phyloP scores from a whole-genome alignment of 2,113 vertebrate genomes.

The Neomonachus schauinslandi region DNA sequence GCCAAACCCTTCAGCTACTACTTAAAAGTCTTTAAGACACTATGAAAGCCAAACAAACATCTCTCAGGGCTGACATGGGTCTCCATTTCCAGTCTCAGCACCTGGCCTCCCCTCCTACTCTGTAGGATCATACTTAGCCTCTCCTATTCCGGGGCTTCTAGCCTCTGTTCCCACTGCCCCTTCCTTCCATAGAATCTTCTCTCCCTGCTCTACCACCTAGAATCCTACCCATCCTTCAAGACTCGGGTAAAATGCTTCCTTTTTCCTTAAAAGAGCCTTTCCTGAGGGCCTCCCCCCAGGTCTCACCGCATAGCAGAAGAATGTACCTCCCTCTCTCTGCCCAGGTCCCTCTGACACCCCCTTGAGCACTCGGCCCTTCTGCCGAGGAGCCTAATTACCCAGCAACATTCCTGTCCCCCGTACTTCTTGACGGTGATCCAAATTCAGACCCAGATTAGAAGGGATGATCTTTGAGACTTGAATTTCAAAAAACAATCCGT shows the following conservation, averaged over 20 bases:
- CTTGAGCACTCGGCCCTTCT: not conserved
- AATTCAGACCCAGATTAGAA: constrained; percentile 24
- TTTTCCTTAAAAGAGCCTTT: not conserved
- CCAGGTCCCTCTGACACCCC: not conserved
- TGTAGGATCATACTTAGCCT: not conserved
- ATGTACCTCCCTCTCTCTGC: not conserved
- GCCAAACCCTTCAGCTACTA: not conserved
- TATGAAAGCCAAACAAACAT: not conserved
- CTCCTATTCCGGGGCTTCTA: not conserved
- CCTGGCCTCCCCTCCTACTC: not conserved
- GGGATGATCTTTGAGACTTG: not conserved
- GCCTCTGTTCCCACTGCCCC: not conserved
- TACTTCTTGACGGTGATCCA: not conserved
- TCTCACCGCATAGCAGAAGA: not conserved
- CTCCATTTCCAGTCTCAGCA: not conserved
- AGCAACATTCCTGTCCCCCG: not conserved
- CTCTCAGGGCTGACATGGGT: not conserved
- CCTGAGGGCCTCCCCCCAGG: not conserved
- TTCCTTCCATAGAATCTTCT: not conserved
- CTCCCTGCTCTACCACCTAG: not conserved
- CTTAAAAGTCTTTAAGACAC: not conserved
- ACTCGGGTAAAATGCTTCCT: not conserved
- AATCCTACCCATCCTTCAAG: not conserved
- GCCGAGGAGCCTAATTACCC: not conserved
- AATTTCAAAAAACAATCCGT: constrained; percentile 56